Evolutionary conservation across 1,140 invertebrate species (phyloP).

Genomic region (Chrysomallon squamiferum): DNA sequence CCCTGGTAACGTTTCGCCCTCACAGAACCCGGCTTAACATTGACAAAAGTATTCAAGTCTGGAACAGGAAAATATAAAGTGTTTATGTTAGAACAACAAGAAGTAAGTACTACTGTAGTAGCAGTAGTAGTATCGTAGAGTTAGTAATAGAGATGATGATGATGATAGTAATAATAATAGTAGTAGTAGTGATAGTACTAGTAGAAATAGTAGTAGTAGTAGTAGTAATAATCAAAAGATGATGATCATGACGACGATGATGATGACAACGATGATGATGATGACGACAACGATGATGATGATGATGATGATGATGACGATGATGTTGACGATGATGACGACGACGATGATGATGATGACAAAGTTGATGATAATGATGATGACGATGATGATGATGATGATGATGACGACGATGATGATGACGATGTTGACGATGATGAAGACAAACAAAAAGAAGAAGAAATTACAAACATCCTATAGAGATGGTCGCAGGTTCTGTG

Average conservation of each 20-base stretch:
- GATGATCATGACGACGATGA: slow-evolving; percentile 22
- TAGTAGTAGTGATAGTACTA: no score
- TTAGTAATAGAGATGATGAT: no score
- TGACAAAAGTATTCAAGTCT: slow-evolving; percentile 33
- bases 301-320: slow-evolving; percentile 14
- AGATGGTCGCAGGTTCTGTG: slow-evolving; percentile 84
- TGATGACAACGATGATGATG: slow-evolving; percentile 20
- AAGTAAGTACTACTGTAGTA: no score
- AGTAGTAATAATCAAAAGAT: no score
- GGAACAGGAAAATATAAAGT: no score
- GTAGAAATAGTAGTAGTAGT: no score
- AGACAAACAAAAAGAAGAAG: no score
- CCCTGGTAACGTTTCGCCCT: slow-evolving; percentile 27
- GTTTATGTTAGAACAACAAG: no score
- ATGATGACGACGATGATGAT: slow-evolving; percentile 1
- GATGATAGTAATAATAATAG: no score
- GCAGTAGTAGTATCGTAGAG: no score
- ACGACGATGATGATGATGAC: slow-evolving; percentile 5
- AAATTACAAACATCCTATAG: slow-evolving; percentile 84
- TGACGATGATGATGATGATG: slow-evolving; percentile 20
- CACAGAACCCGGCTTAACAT: slow-evolving; percentile 23
- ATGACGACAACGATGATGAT: slow-evolving; percentile 20
- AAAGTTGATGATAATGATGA: slow-evolving; percentile 22
- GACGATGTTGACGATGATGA: background rate
- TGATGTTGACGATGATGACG: slow-evolving; percentile 16